Conservation (phyloP, 1,140 invertebrate genomes). For the Phymastichus coffea region DNA sequence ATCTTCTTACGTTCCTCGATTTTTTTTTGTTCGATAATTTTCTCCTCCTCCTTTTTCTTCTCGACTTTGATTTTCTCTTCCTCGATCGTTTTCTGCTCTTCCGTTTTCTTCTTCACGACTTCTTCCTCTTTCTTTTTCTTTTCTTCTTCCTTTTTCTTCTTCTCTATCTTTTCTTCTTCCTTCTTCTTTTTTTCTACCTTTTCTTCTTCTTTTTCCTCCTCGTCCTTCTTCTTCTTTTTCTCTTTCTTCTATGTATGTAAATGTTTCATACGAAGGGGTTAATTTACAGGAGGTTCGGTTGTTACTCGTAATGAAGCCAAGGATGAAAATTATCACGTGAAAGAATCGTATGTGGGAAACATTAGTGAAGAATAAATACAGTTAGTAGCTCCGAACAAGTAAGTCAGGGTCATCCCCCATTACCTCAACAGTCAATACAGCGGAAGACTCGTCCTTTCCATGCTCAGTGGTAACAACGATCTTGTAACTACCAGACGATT, state of each 20-base stretch:
- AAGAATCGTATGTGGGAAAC: not conserved
- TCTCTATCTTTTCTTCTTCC: constrained; percentile 48
- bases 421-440: constrained; percentile 70
- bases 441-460: constrained; percentile 79
- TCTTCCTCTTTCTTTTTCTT: constrained; percentile 33
- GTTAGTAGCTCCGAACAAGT: too few relatives aligned
- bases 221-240: constrained; percentile 30
- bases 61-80: constrained; percentile 51
- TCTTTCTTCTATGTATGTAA: constrained; percentile 27
- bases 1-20: constrained; percentile 48
- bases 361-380: not conserved
- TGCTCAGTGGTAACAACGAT: constrained; percentile 80
- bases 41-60: constrained; percentile 51
- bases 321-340: not conserved
- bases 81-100: constrained; percentile 43
- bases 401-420: constrained; percentile 15
- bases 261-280: not conserved
- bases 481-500: constrained; percentile 75
- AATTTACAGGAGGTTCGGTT: not conserved
- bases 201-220: constrained; percentile 34
- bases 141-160: constrained; percentile 38
- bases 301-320: not conserved
- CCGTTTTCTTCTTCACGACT: constrained; percentile 42
- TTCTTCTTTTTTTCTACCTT: constrained; percentile 40
- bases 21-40: constrained; percentile 40